Base-by-base conservation (phyloP, 2,888 invertebrate species). In the Mesochorus sp. region DNA sequence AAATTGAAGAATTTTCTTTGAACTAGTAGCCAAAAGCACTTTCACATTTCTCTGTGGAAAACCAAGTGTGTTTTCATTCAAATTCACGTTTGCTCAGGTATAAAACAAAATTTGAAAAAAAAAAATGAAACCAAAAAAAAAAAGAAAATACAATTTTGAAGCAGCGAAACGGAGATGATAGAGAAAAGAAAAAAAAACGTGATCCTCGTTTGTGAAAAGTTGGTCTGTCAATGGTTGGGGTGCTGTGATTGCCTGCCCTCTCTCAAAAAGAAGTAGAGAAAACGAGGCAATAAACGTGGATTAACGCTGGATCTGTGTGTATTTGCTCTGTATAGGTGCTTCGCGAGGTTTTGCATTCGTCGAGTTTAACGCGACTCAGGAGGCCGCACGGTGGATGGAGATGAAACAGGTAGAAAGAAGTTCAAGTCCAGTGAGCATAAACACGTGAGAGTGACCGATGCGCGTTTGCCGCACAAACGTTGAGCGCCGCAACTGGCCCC, bases 351-450 rank as follows among this genome's bases (percentile, higher is more conserved):
- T 95, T 92, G 95, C 94, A 89, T 95, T 95, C 94, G 96, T 97
- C 93, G 97, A 98, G 94, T 98, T 98, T 95, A 94, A 95, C 92
- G 95, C 95, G 92, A 94, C 96, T 91, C 94, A 94, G 91, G 97
- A 97, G 93, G 97, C 97, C 90, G 94, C 94, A 91, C 94, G 94
- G 91, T 97, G 97, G 97, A 97, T 97, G 96, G 97, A 97, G 92
- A 93, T 94, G 92, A 96, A 96, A 94, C 95, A 97, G 95, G 96
- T 96, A 94, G 91, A 90, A 91, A 83, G 85, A 89, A 89, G 89
- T 89, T 89, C 87, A 89, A 70, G 71, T 68, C 77, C 70, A 82
- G 68, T 80, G 75, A n/a, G n/a, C n/a, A 72, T 73, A 79, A 68
- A 77, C 85, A 88, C 88, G 88, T 89, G 87, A 87, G 86, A 86